phyloP scores from a whole-genome alignment of 2,888 invertebrate species.

The Mesorhabditis sp. region DNA sequence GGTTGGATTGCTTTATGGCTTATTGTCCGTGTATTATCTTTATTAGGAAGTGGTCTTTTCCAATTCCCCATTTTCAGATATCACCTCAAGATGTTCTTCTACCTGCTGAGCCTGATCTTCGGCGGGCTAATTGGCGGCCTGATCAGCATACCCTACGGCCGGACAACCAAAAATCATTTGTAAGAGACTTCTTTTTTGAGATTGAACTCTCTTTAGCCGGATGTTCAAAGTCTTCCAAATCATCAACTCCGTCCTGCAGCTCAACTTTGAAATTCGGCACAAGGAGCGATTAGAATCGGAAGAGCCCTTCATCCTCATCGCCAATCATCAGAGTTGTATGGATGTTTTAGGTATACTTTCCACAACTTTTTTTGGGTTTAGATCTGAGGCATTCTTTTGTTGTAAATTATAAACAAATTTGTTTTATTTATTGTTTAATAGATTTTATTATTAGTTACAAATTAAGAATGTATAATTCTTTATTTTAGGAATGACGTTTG shows the following conservation, averaged over 20 bases:
- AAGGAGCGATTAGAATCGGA: conserved; percentile 22
- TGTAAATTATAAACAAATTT: not conserved
- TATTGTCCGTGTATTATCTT: too few relatives aligned
- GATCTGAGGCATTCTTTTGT: not conserved
- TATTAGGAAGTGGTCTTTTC: too few relatives aligned
- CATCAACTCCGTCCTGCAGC: conserved; percentile 19
- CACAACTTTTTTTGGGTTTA: not conserved
- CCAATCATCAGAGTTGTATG: conserved; percentile 55
- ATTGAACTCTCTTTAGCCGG: conserved; percentile 23
- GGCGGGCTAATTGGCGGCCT: conserved; percentile 30
- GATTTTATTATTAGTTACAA: not conserved
- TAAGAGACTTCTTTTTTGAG: conserved; percentile 15
- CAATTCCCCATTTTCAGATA: conserved; percentile 16
- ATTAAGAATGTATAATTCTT: not conserved
- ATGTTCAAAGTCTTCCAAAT: conserved; percentile 36
- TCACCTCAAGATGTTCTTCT: conserved; percentile 25
- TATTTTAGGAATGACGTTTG: conserved; percentile 38
- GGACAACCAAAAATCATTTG: conserved; percentile 34
- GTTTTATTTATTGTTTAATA: not conserved
- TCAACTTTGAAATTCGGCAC: conserved; percentile 29
- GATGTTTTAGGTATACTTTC: conserved; percentile 44
- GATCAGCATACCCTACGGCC: conserved; percentile 27
- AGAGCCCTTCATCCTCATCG: conserved; percentile 48
- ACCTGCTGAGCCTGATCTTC: conserved; percentile 25
- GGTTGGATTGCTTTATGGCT: not conserved